phyloP scores from a whole-genome alignment of 2,113 vertebrate genomes.

The Lasiurus borealis region DNA sequence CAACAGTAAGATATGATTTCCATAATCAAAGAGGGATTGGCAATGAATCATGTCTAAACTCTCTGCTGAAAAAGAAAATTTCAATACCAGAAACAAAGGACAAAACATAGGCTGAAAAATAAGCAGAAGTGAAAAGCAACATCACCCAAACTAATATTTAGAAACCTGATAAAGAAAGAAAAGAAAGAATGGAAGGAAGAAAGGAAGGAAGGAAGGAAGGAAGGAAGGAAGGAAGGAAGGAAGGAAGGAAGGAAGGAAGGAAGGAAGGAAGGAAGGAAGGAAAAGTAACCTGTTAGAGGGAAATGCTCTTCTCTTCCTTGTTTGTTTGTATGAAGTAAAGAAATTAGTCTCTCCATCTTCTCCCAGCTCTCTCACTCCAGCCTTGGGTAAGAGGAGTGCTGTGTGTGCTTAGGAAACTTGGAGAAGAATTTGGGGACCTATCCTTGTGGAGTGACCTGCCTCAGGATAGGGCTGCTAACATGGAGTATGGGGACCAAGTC shows the following conservation, averaged over 20 bases:
- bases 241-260: too few species aligned
- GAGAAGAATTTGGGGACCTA: background rate
- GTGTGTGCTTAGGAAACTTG: background rate
- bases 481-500: too few species aligned
- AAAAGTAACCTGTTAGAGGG: background rate
- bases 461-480: background rate
- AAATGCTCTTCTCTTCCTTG: background rate
- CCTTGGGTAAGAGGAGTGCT: background rate
- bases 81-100: background rate
- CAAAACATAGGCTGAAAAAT: constrained; percentile 2
- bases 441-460: background rate
- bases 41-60: background rate
- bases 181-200: too few species aligned
- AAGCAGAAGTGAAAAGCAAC: background rate
- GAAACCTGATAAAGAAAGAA: background rate
- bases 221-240: background rate
- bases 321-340: background rate
- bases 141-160: background rate
- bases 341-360: background rate
- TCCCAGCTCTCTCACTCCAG: background rate
- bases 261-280: too few species aligned
- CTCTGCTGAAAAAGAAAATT: background rate
- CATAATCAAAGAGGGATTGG: background rate
- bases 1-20: background rate
- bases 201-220: too few species aligned